These are phyloP conservation scores for Bos indicus DNA, from an alignment of 2,113 vertebrate genomes.

Conservation along the genomic window DNA sequence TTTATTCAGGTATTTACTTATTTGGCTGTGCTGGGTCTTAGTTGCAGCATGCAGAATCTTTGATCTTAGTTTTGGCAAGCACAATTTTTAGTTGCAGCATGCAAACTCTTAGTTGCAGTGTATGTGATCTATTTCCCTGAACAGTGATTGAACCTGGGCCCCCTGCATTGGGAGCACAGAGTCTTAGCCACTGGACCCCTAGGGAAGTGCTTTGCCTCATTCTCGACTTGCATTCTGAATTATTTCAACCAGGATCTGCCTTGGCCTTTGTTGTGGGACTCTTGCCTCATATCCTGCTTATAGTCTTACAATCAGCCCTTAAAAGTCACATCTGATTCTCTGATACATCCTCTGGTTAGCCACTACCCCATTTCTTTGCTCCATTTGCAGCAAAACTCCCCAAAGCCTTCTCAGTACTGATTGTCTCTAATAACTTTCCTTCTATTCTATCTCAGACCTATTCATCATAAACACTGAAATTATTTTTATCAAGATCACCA, in stretches of 20 bases:
- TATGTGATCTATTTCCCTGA: neutral
- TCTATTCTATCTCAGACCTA: neutral
- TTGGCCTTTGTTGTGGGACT: neutral
- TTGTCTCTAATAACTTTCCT: neutral
- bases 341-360: neutral
- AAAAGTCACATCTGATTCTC: neutral
- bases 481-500: neutral
- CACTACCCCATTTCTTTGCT: neutral
- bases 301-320: neutral
- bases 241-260: neutral
- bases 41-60: neutral
- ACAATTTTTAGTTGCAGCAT: neutral
- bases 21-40: neutral
- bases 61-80: neutral
- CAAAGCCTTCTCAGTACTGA: neutral
- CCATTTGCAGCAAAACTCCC: neutral
- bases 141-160: neutral
- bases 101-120: neutral
- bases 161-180: neutral
- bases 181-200: neutral
- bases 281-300: neutral
- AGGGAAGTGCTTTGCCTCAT: neutral
- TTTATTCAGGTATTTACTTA: neutral
- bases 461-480: neutral
- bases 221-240: neutral